Base-by-base conservation (phyloP, 2,113 vertebrate genomes). In the Zapus hudsonius region DNA sequence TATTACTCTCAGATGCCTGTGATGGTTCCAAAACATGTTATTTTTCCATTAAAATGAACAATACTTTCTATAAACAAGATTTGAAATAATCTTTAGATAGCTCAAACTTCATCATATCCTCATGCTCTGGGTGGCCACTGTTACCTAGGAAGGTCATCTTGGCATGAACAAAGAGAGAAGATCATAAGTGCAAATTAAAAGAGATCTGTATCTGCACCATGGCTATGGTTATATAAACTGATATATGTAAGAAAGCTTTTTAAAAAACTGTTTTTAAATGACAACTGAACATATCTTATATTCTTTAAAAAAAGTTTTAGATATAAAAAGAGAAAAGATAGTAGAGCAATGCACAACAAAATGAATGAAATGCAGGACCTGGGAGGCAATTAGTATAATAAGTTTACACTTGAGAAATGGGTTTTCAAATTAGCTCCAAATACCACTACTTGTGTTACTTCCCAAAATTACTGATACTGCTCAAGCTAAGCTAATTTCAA, bases 71-170 rank as follows among this genome's bases (percentile, higher is more conserved):
- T 72, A 87, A 84, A 52, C 69, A 47, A 20, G 38, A 83, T 52
- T 89, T 89, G n/a, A 87, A 79, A 72, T 87, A 83, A 89, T 73
- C 47, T 61, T 92, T 87, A 78, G 86, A 89, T 67, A 83, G 25
- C 16, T 63, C 40, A 22, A 29, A 61, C 70, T 73, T 44, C 2
- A 1, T 72, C n/a, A 66, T 73, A 3, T 44, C 12, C 11, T 47
- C 17, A 78, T 22, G 57, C 31, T 85, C 40, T 76, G 67, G 25
- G 22, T 74, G 29, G 74, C 25, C 23, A 59, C 25, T 84, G 2
- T 40, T 74, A 31, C 64, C 23, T 23, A 27, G 7, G 66, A 80
- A 84, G 72, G 29, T 17, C 23, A 76, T 31, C n/a, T 59, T 40
- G 69, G 19, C 40, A 57, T 47, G 23, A 72, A 73, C 2, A 72